These are phyloP conservation scores for Macropis europaea DNA, from an alignment of 2,888 invertebrate species.

Conservation along the genomic window DNA sequence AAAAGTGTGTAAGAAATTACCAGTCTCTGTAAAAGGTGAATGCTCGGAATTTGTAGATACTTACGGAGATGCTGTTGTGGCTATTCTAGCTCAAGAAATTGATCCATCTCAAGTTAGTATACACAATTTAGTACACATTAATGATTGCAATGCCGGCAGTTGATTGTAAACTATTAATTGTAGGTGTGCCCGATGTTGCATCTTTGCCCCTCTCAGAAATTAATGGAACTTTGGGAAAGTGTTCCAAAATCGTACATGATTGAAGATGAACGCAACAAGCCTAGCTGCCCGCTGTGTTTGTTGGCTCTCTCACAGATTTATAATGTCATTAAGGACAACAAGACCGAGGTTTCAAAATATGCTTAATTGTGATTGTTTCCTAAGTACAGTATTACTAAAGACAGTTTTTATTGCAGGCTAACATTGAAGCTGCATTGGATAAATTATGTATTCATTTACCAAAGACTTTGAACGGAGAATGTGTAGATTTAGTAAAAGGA, in stretches of 20 bases:
- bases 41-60: constrained; percentile 89
- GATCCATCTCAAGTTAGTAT: constrained; percentile 86
- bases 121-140: neutral
- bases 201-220: constrained; percentile 83
- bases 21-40: constrained; percentile 83
- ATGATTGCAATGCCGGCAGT: neutral
- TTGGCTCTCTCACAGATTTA: constrained; percentile 91
- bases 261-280: constrained; percentile 82
- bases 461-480: constrained; percentile 84
- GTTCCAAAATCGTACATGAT: constrained; percentile 80
- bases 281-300: constrained; percentile 91
- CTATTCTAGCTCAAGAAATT: constrained; percentile 88
- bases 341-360: constrained; percentile 85
- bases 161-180: constrained; percentile 12
- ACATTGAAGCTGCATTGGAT: constrained; percentile 86
- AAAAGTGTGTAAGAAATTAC: constrained; percentile 86
- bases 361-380: neutral
- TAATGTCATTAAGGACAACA: constrained; percentile 86
- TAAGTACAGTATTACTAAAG: neutral
- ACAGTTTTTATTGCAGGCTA: constrained; percentile 81
- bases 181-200: constrained; percentile 87
- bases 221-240: constrained; percentile 75
- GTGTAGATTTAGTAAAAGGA: constrained; percentile 87
- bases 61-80: constrained; percentile 90
- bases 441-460: constrained; percentile 87